A percentile compares a stretch with the other conserved stretches of the same genome.
phyloP scores from a whole-genome alignment of 2,888 invertebrate genomes.

The Spisula subtruncata region DNA sequence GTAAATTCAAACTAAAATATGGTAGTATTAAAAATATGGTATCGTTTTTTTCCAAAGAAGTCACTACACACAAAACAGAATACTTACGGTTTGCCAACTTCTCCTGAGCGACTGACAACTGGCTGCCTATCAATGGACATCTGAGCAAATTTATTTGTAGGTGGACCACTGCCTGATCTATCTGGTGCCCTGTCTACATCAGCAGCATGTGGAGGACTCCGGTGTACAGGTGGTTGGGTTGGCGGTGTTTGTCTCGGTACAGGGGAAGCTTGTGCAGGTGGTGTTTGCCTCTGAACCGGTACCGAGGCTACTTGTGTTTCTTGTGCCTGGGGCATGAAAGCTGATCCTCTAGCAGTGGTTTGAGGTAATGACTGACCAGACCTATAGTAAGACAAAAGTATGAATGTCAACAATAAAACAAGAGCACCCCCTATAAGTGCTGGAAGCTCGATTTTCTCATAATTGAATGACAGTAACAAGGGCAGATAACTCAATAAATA shows the following conservation, averaged over 20 bases:
- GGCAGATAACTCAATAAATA: too few species aligned
- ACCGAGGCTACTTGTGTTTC: slow-evolving; percentile 42
- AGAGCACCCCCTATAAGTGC: too few species aligned
- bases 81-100: slow-evolving; percentile 76
- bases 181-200: not conserved
- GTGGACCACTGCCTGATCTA: slow-evolving; percentile 35
- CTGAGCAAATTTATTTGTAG: slow-evolving; percentile 50
- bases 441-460: too few species aligned
- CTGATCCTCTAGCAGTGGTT: slow-evolving; percentile 62
- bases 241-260: not conserved
- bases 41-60: too few species aligned
- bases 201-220: not conserved
- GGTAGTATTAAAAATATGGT: too few species aligned
- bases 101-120: slow-evolving; percentile 67
- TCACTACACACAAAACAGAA: not conserved
- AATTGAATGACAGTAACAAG: too few species aligned
- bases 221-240: not conserved
- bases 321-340: slow-evolving; percentile 47
- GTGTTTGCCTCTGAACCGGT: slow-evolving; percentile 23
- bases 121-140: slow-evolving; percentile 66
- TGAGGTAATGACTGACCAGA: slow-evolving; percentile 60
- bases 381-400: slow-evolving; percentile 35
- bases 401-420: too few species aligned
- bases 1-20: too few species aligned
- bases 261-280: slow-evolving; percentile 24